phyloP scores from a whole-genome alignment of 2,888 invertebrate species.

The Drosophila putrida region DNA sequence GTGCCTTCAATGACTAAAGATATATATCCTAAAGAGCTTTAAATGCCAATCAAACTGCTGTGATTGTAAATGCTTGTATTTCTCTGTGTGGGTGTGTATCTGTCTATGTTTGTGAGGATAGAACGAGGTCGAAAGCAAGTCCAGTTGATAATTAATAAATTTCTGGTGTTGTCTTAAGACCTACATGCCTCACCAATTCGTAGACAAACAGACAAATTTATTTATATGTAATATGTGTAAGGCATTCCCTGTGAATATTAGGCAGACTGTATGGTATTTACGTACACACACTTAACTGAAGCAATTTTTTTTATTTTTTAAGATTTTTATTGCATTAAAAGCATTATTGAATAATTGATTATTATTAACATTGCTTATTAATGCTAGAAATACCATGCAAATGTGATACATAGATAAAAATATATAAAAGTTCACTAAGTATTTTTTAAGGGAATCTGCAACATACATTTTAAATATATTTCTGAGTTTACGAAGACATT shows the following conservation, averaged over 20 bases:
- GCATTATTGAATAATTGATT: no score
- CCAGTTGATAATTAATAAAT: conserved; percentile 76
- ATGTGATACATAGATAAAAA: background rate
- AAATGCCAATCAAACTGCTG: conserved; percentile 77
- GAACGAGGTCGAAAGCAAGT: conserved; percentile 33
- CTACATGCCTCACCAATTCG: conserved; percentile 7
- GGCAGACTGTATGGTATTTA: no score
- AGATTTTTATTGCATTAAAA: no score
- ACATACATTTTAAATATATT: background rate
- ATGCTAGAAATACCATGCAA: background rate
- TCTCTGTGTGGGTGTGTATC: conserved; percentile 5
- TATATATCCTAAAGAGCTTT: conserved; percentile 75
- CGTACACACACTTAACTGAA: no score
- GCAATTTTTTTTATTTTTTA: background rate
- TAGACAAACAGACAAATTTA: conserved; percentile 16
- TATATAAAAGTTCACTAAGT: no score
- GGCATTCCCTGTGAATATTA: conserved; percentile 25
- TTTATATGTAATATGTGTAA: conserved; percentile 10
- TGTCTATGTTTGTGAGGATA: conserved; percentile 10
- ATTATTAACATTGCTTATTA: background rate
- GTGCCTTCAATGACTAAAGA: conserved; percentile 47
- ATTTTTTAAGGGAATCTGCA: no score
- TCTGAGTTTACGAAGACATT: background rate
- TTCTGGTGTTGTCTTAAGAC: conserved; percentile 51
- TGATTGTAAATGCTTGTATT: conserved; percentile 54